Conservation (phyloP, 2,888 invertebrate species). For the Macaria notata region DNA sequence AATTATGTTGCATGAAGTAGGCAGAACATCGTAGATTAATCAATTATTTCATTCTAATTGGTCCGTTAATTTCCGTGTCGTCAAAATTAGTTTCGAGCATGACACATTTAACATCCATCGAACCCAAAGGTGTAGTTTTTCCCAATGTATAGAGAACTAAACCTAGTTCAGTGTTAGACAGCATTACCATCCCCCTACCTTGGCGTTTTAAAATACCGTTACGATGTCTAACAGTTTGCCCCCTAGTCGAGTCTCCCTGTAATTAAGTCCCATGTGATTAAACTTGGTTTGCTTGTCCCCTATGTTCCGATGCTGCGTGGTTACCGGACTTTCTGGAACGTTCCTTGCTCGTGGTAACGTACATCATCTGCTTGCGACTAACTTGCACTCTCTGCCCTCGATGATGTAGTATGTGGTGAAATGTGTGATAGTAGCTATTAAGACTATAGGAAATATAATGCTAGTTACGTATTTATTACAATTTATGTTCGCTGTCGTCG, state of each 20-base stretch:
- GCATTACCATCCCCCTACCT: conserved; percentile 72
- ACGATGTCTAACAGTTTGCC: conserved; percentile 50
- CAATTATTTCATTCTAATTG: conserved; percentile 29
- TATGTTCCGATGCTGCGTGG: conserved; percentile 73
- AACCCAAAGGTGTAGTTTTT: conserved; percentile 76
- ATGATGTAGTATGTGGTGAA: conserved; percentile 97
- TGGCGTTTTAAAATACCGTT: conserved; percentile 60
- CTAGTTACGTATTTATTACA: conserved; percentile 99
- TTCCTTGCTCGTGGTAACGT: conserved; percentile 66
- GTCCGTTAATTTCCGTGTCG: conserved; percentile 43
- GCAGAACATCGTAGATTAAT: conserved; percentile 20
- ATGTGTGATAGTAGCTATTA: conserved; percentile 99
- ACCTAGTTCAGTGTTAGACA: conserved; percentile 43
- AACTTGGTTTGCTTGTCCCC: conserved; percentile 75
- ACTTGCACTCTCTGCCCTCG: conserved; percentile 51
- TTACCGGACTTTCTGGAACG: conserved; percentile 54
- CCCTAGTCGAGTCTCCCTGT: conserved; percentile 36
- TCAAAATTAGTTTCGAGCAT: conserved; percentile 51
- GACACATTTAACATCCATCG: conserved; percentile 40
- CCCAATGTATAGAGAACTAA: conserved; percentile 30
- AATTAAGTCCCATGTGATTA: conserved; percentile 56
- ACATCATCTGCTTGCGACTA: conserved; percentile 58
- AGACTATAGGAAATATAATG: conserved; percentile 99
- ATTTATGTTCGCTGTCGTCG: conserved; percentile 99
- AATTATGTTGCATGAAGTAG: conserved; percentile 23